Evolutionary conservation across 2,113 vertebrate genomes (phyloP).

Genomic region (Lepus americanus): DNA sequence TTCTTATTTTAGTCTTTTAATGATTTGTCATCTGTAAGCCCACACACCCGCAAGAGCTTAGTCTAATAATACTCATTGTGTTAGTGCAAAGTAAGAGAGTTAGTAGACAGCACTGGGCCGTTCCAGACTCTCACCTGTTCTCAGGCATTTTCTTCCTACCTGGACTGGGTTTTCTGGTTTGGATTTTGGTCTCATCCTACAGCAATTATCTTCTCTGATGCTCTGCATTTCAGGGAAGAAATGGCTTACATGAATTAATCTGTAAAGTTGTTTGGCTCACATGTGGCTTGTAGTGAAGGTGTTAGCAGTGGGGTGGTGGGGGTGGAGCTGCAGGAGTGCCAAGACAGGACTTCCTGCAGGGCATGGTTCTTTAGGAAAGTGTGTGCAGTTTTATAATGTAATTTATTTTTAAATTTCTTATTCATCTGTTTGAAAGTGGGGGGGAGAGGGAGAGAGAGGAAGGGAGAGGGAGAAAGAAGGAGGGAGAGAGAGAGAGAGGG

Average conservation of each 20-base stretch:
- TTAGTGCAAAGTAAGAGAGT: neutral
- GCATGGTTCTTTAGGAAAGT: neutral
- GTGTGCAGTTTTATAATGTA: neutral
- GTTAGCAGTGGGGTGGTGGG: neutral
- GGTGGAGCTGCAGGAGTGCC: neutral
- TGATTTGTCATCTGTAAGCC: neutral
- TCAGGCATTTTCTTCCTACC: neutral
- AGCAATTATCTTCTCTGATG: neutral
- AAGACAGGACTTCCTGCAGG: neutral
- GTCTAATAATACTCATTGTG: neutral
- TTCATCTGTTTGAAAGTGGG: no score
- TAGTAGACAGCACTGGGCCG: neutral
- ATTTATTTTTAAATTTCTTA: neutral
- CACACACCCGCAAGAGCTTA: neutral
- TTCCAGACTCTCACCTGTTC: neutral
- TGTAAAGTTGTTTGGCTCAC: neutral
- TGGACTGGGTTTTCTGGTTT: conserved; percentile 1
- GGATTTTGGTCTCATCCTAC: neutral
- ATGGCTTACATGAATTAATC: neutral
- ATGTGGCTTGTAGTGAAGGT: neutral
- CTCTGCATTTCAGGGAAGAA: neutral
- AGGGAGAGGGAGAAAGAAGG: no score
- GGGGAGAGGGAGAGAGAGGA: no score
- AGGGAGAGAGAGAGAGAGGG: no score
- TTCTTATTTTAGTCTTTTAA: conserved; percentile 3